Evolutionary conservation across 2,113 vertebrate species (phyloP).

Genomic region (Xyliphius kryptos): DNA sequence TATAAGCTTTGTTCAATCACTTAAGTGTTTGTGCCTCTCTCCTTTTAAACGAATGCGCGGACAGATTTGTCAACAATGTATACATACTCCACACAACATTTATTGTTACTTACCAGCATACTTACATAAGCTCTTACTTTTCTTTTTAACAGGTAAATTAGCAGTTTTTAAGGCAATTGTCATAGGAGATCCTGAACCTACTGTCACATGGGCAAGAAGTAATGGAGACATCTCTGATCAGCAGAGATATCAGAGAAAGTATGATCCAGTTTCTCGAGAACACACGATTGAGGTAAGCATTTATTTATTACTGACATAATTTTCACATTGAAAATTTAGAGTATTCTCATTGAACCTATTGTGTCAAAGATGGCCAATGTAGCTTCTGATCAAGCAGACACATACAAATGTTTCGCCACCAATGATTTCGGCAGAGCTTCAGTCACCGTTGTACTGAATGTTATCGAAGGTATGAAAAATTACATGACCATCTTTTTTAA

Average conservation of each 20-base stretch:
- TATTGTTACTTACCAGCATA: background rate
- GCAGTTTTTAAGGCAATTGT: slow-evolving; percentile 76
- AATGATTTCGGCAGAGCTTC: slow-evolving; percentile 73
- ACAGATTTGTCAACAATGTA: too few species aligned
- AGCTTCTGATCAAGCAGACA: slow-evolving; percentile 66
- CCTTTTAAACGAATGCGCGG: too few species aligned
- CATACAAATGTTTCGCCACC: slow-evolving; percentile 70
- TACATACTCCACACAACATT: too few species aligned
- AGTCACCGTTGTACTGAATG: slow-evolving; percentile 70
- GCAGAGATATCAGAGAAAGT: slow-evolving; percentile 65
- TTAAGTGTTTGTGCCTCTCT: too few species aligned
- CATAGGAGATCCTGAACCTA: slow-evolving; percentile 67
- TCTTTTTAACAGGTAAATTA: slow-evolving; percentile 67
- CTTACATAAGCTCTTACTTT: background rate
- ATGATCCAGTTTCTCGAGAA: slow-evolving; percentile 53
- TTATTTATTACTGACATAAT: background rate
- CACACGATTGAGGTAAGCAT: slow-evolving; percentile 67
- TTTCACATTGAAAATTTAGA: too few species aligned
- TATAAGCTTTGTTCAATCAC: too few species aligned
- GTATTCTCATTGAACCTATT: slow-evolving; percentile 1
- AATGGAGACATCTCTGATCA: slow-evolving; percentile 62
- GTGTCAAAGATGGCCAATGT: slow-evolving; percentile 69
- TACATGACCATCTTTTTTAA: background rate
- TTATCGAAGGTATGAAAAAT: slow-evolving; percentile 70
- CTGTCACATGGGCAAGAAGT: slow-evolving; percentile 64